Conservation (phyloP, 2,113 vertebrate genomes). For the Antechinus stuartii region DNA sequence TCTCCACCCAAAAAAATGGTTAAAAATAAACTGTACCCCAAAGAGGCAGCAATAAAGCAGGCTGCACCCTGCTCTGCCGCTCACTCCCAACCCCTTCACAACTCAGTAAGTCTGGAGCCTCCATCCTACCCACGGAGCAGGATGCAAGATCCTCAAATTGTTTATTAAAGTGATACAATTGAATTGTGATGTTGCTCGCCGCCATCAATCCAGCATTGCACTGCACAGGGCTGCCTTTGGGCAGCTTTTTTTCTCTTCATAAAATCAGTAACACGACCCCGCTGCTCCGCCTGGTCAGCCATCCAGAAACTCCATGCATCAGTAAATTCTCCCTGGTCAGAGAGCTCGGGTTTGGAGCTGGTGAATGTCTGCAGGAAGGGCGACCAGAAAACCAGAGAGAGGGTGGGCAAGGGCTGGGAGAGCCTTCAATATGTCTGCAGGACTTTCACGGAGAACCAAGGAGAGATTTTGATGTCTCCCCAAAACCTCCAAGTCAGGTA, state of each 20-base stretch:
- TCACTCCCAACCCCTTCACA: not conserved
- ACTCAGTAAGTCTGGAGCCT: not conserved
- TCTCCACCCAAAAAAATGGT: conserved; percentile 1
- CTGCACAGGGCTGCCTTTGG: conserved; percentile 32
- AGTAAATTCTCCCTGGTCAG: not conserved
- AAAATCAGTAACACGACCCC: conserved; percentile 34
- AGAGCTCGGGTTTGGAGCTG: not conserved
- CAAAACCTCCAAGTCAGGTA: not conserved
- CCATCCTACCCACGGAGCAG: not conserved
- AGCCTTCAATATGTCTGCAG: not conserved
- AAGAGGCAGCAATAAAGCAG: not conserved
- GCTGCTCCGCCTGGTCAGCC: conserved; percentile 46
- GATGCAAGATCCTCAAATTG: not conserved
- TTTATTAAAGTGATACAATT: not conserved
- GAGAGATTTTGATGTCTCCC: not conserved
- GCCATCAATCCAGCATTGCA: not conserved
- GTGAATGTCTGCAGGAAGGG: not conserved
- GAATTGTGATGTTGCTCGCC: not conserved
- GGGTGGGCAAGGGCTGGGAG: not conserved
- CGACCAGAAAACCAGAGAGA: not conserved
- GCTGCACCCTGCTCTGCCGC: not conserved
- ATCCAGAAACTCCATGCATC: conserved; percentile 43
- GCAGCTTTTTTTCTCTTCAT: conserved; percentile 49
- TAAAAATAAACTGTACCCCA: not conserved
- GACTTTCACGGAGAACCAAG: not conserved